Base-by-base conservation (phyloP, 2,113 vertebrate species). In the Megaceryle torquata region DNA sequence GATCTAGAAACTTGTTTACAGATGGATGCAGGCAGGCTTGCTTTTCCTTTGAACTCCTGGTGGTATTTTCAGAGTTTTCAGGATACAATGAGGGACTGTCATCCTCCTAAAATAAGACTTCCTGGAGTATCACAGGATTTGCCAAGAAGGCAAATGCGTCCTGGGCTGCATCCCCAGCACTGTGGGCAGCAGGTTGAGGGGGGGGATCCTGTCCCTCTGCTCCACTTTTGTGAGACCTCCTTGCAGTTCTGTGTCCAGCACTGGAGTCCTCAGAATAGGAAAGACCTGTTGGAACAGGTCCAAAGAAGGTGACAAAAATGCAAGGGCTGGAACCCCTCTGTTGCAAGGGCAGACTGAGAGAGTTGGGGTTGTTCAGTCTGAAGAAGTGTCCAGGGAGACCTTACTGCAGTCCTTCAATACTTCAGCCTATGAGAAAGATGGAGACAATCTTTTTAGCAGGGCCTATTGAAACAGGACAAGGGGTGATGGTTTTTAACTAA, bases 121-220 rank as follows among this genome's bases (percentile, higher is more conserved):
- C n/a, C 35, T 68, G 18, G 35, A 44, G 24, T 31, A n/a, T 57
- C 68, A 51, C 7, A 43, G 43, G 44, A 75, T 87, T 56, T 82
- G 51, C 24, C 31, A 35, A 67, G 70, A 71, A 82, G 56, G 41
- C 46, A n/a, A 53, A 5, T 0, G 0, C 53, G 37, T 29, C 61
- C 46, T 74, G 51, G 43, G 16, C 68, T 54, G 26, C 51, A 56
- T 56, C 48, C 33, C 18, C 37, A 82, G 59, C 3, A 78, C 24
- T 0, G 1, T 50, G 65, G 16, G 26, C 39, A 68, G 46, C 21
- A 26, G 35, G 24, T 17, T 0, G 0, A 69, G 20, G 41, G 41
- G 51, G 60, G 44, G 19, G 37, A 28, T 61, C 39, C 67, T 72
- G 26, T 29, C n/a, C 37, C 29, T 70, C 35, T 70, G 1, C 31